Base-by-base conservation (phyloP, 2,113 vertebrate species). In the Gallinago media region DNA sequence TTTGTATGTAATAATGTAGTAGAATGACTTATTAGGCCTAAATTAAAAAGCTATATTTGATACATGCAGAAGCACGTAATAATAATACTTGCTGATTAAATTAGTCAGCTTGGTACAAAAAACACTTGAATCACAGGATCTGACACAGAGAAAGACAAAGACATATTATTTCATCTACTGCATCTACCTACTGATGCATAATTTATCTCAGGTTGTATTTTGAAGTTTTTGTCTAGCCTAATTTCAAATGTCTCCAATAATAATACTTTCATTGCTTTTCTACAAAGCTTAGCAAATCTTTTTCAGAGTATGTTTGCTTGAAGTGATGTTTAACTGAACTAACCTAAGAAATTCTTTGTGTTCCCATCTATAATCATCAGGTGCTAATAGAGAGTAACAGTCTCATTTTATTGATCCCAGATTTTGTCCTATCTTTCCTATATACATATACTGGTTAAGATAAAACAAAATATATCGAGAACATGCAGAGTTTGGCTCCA, bases 1-100 rank as follows among this genome's bases (percentile, higher is more conserved):
- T 94, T 96, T 96, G 87, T 96, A 94, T 81, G 97, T 97, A 97
- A 94, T 95, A 93, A 92, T 40, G 38, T 74, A 82, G 34, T 55
- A 95, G 83, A 97, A 96, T 55, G 42, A 93, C 58, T 97, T 95
- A 92, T 75, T 91, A 77, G 83, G 38, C 11, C 16, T 56, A 95
- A 94, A 94, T 95, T 76, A 91, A 94, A 97, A 96, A 68, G 54
- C 44, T 79, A 12, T 89, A 89, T 92, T 81, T 96, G 74, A 93
- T 87, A 90, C 61, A 80, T 77, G 73, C 29, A 63, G 27, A 66
- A 96, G 19, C 38, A 95, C 58, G 70, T 70, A 93, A 96, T 80
- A 96, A 92, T 85, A 77, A 70, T 74, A 85, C 11, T 65, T 68
- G 47, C 8, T 94, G 75, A 93, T 95, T 95, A 93, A 95, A 79